Conservation (phyloP, 2,888 invertebrate genomes). For the Chrysina gloriosa region DNA sequence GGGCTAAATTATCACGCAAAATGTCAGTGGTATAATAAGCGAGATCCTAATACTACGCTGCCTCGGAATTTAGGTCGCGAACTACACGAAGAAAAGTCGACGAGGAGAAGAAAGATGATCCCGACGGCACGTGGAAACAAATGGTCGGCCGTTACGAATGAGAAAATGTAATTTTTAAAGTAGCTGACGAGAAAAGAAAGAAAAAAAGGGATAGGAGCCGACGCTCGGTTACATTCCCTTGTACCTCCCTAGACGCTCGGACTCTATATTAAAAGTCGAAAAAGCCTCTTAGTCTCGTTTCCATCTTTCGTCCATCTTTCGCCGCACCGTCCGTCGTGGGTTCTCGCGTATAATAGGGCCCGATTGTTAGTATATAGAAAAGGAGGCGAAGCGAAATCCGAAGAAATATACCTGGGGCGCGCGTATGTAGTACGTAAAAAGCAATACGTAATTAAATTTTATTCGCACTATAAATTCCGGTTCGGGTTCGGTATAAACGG, state of each 20-base stretch:
- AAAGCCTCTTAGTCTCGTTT: background rate
- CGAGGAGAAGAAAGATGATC: conserved; percentile 23
- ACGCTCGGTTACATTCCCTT: background rate
- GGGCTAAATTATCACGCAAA: conserved; percentile 22
- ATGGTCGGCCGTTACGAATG: conserved; percentile 13
- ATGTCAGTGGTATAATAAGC: background rate
- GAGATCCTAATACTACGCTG: conserved; percentile 10
- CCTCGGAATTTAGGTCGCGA: conserved; percentile 13
- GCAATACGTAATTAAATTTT: conserved; percentile 41
- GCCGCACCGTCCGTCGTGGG: too few species aligned
- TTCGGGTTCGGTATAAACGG: conserved; percentile 28
- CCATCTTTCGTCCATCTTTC: background rate
- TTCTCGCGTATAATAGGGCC: conserved; percentile 8
- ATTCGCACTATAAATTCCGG: conserved; percentile 37
- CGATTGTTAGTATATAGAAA: conserved; percentile 22
- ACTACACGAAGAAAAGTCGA: conserved; percentile 6
- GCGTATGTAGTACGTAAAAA: conserved; percentile 20
- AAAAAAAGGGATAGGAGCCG: too few species aligned
- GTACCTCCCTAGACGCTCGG: conserved; percentile 8
- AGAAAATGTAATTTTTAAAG: conserved; percentile 32
- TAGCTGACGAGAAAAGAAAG: conserved; percentile 20
- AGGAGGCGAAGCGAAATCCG: background rate
- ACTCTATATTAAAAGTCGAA: conserved; percentile 29
- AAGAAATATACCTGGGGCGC: background rate
- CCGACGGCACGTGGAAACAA: conserved; percentile 23